These are phyloP conservation scores for Zaprionus camerounensis DNA, from an alignment of 1,140 invertebrate genomes.

Conservation along the genomic window DNA sequence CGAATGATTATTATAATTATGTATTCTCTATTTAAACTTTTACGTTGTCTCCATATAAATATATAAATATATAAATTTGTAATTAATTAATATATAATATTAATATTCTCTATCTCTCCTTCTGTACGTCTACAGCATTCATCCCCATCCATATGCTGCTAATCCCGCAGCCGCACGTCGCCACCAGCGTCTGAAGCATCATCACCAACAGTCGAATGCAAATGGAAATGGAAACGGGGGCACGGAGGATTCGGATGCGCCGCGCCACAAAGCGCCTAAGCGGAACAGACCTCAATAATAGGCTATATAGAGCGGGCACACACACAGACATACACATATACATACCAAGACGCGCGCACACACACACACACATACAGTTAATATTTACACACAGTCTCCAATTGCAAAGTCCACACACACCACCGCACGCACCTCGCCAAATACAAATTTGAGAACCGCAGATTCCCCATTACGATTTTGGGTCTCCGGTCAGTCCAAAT, in stretches of 20 bases:
- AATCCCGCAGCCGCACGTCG: conserved; percentile 48
- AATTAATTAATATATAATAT: conserved; percentile 4
- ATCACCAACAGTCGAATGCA: conserved; percentile 34
- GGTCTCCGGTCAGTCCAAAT: conserved; percentile 18
- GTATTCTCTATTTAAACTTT: conserved; percentile 24
- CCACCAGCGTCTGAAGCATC: conserved; percentile 65
- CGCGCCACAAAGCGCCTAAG: conserved; percentile 44
- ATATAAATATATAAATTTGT: conserved; percentile 8
- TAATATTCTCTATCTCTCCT: conserved; percentile 26
- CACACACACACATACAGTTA: background rate
- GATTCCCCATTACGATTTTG: conserved; percentile 19
- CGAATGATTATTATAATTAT: conserved; percentile 58
- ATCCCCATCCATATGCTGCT: conserved; percentile 70
- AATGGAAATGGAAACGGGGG: conserved; percentile 6
- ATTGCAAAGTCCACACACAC: conserved; percentile 23
- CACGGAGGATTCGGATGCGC: conserved; percentile 27
- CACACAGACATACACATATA: conserved; percentile 22
- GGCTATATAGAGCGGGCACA: conserved; percentile 8
- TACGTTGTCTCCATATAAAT: conserved; percentile 36
- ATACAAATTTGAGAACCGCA: conserved; percentile 2
- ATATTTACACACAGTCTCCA: conserved; percentile 8
- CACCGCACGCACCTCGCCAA: background rate
- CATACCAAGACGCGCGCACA: background rate
- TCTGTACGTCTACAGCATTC: conserved; percentile 49
- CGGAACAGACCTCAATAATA: conserved; percentile 59